Evolutionary conservation across 2,797 vertebrate genomes (phyloP).

Genomic region (Rhadinocentrus ornatus): DNA sequence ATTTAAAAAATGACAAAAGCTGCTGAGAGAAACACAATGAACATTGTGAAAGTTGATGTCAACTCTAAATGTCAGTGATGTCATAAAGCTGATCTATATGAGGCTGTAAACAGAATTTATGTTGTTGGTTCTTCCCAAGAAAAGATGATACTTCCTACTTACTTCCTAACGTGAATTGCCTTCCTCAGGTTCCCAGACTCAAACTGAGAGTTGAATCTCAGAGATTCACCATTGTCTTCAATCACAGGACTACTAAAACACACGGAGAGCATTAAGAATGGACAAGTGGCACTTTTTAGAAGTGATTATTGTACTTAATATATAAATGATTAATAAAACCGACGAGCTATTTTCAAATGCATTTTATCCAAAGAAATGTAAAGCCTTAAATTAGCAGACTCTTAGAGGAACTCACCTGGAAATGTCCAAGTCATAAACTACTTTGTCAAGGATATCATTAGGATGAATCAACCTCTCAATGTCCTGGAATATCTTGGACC

Average conservation of each 20-base stretch:
- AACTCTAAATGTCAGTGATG: background rate
- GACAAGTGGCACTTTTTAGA: background rate
- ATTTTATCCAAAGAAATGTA: too few species aligned
- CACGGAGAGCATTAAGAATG: slow-evolving; percentile 22
- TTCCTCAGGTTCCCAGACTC: slow-evolving; percentile 98
- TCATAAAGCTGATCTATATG: background rate
- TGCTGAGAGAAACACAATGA: background rate
- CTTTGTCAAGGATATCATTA: slow-evolving; percentile 93
- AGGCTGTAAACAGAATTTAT: background rate
- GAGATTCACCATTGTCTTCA: slow-evolving; percentile 89
- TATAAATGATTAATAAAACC: background rate
- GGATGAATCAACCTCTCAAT: slow-evolving; percentile 97
- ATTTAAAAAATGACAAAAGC: slow-evolving; percentile 1
- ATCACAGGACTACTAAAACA: slow-evolving; percentile 85
- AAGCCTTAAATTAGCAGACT: slow-evolving; percentile 4
- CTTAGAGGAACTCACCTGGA: slow-evolving; percentile 82
- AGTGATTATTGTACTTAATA: slow-evolving; percentile 3
- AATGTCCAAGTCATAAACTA: slow-evolving; percentile 95
- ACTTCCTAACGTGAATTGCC: slow-evolving; percentile 97
- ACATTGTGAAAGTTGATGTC: background rate
- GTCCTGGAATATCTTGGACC: slow-evolving; percentile 97
- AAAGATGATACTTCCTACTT: slow-evolving; percentile 65
- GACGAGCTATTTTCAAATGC: background rate
- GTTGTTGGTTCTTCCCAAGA: background rate
- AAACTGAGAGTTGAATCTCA: slow-evolving; percentile 98